A percentile compares a stretch with the other conserved stretches of the same genome.
Evolutionary conservation across 1,140 invertebrate species (phyloP).

Genomic region (Zaprionus nigranus): DNA sequence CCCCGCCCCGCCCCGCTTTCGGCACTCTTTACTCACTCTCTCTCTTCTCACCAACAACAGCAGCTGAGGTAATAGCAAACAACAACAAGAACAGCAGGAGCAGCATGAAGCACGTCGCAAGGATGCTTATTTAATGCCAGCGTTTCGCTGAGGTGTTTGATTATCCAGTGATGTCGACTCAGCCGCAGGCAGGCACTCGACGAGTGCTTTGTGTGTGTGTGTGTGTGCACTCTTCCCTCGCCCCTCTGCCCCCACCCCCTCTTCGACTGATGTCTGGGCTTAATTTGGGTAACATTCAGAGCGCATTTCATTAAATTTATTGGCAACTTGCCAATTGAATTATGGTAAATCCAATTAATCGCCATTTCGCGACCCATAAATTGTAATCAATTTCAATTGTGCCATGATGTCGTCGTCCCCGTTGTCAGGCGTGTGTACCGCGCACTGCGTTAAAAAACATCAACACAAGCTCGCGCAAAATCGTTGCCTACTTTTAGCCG

Average conservation of each 20-base stretch:
- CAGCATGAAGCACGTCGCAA: background rate
- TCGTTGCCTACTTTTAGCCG: constrained; percentile 11
- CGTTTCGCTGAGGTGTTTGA: constrained; percentile 41
- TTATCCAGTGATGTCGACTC: constrained; percentile 31
- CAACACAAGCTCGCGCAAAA: constrained; percentile 6
- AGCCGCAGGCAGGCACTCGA: constrained; percentile 35
- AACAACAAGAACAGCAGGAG: constrained; percentile 18
- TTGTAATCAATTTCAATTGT: constrained; percentile 59
- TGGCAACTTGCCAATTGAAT: constrained; percentile 53
- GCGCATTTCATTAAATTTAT: constrained; percentile 56
- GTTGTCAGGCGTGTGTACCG: background rate
- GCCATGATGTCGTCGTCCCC: constrained; percentile 2
- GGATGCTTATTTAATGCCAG: constrained; percentile 44
- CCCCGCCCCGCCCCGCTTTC: no score
- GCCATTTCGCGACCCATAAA: constrained; percentile 49
- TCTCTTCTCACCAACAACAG: constrained; percentile 29
- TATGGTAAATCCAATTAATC: constrained; percentile 58
- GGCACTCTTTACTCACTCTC: background rate
- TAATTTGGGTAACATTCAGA: constrained; percentile 46
- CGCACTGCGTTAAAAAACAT: background rate
- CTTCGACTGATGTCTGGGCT: constrained; percentile 10
- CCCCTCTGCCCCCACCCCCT: background rate
- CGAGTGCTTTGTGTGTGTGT: constrained; percentile 20
- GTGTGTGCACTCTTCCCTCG: background rate
- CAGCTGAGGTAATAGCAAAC: constrained; percentile 18